Percentiles rank a stretch among this genome's conserved stretches.
Conservation (phyloP, 2,113 vertebrate genomes). For the Rallus limicola region DNA sequence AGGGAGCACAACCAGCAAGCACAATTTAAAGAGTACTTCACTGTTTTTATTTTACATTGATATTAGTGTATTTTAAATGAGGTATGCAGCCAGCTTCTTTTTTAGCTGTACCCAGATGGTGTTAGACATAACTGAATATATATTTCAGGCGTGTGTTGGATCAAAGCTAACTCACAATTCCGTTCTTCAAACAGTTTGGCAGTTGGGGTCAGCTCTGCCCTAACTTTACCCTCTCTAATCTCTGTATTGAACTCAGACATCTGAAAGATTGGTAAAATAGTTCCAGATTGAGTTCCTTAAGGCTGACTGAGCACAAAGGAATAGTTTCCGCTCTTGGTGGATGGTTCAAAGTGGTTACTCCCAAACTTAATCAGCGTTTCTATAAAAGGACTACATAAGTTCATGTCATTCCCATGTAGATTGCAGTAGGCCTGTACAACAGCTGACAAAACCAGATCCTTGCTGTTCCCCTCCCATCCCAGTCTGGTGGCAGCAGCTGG, state of each 20-base stretch:
- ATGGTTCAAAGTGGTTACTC: background rate
- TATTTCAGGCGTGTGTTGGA: background rate
- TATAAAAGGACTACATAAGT: background rate
- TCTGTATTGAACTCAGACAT: background rate
- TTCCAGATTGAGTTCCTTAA: constrained; percentile 39
- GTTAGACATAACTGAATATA: background rate
- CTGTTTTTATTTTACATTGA: background rate
- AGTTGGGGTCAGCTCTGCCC: background rate
- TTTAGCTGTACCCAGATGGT: background rate
- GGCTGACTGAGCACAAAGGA: background rate
- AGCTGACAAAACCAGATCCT: background rate
- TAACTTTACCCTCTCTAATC: background rate
- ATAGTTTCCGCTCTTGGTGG: background rate
- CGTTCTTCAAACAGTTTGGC: constrained; percentile 13
- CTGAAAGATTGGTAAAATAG: background rate
- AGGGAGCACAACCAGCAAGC: background rate
- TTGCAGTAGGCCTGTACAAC: background rate
- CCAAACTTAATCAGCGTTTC: constrained; percentile 11
- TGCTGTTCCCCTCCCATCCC: background rate
- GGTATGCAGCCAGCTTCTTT: background rate
- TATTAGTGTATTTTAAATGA: background rate
- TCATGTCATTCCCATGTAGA: background rate
- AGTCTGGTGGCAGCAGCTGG: background rate
- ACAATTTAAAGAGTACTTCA: background rate
- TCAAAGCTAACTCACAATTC: constrained; percentile 23